Evolutionary conservation across 2,888 invertebrate species (phyloP).

Genomic region (Pachydiplax longipennis): DNA sequence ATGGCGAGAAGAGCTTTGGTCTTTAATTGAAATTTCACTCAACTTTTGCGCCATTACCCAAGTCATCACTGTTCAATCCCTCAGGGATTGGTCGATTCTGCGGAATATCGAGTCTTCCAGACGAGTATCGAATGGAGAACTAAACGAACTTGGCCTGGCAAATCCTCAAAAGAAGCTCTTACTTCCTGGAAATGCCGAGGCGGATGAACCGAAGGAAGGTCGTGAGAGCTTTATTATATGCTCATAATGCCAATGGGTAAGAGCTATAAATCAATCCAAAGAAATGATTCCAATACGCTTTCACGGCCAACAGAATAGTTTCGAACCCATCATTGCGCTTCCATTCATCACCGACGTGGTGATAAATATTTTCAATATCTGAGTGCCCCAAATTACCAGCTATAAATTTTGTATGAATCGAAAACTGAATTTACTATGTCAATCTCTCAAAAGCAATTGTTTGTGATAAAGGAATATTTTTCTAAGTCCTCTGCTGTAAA

Average conservation of each 20-base stretch:
- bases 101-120: background rate
- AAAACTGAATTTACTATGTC: too few species aligned
- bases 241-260: background rate
- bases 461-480: too few species aligned
- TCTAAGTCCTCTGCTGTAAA: too few species aligned
- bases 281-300: background rate
- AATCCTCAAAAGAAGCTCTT: background rate
- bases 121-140: background rate
- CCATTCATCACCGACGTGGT: too few species aligned
- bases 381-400: too few species aligned
- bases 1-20: too few species aligned
- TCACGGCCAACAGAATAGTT: background rate
- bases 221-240: background rate
- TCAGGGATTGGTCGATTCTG: background rate
- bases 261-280: background rate
- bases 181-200: background rate
- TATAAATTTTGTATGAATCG: too few species aligned
- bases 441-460: too few species aligned
- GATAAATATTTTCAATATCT: too few species aligned
- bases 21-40: background rate
- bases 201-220: background rate
- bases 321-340: background rate
- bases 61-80: background rate
- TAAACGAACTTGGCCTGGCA: background rate
- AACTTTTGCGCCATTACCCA: background rate